Conservation (phyloP, 2,797 vertebrate genomes). For the Hephaestus fuliginosus region DNA sequence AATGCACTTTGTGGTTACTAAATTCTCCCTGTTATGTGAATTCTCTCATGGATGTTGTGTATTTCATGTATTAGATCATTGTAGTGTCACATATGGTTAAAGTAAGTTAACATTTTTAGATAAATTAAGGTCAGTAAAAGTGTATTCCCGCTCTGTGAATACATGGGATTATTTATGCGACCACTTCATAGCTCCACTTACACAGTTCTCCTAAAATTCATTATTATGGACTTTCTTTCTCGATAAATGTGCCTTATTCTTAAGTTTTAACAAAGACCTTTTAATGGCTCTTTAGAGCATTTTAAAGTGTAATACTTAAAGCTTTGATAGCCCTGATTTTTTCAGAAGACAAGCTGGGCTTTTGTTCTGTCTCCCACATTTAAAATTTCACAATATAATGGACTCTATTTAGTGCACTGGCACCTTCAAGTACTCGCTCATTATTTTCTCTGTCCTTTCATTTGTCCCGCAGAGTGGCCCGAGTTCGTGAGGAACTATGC, state of each 20-base stretch:
- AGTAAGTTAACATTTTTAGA: background rate
- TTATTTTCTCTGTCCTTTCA: conserved; percentile 2
- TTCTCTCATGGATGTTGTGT: no score
- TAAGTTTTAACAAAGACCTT: background rate
- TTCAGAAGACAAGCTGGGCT: background rate
- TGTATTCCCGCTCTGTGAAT: background rate
- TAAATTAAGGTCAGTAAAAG: background rate
- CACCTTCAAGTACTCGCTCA: background rate
- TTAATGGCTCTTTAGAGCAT: background rate
- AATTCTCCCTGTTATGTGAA: no score
- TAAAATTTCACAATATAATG: background rate
- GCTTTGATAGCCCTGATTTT: background rate
- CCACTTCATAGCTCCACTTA: background rate
- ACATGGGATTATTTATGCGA: background rate
- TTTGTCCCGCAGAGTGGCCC: conserved; percentile 92
- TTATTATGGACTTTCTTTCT: background rate
- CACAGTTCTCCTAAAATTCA: background rate
- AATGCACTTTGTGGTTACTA: no score
- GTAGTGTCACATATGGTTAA: background rate
- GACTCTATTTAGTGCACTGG: background rate
- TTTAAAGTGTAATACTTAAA: background rate
- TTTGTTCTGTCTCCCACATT: background rate
- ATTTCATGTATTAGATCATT: background rate
- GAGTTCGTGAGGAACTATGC: conserved; percentile 97
- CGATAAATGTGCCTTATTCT: background rate